These are phyloP conservation scores for Turritopsis rubra DNA, from an alignment of 30 jellyfish, hydroid and myxozoan species.

Conservation along the genomic window DNA sequence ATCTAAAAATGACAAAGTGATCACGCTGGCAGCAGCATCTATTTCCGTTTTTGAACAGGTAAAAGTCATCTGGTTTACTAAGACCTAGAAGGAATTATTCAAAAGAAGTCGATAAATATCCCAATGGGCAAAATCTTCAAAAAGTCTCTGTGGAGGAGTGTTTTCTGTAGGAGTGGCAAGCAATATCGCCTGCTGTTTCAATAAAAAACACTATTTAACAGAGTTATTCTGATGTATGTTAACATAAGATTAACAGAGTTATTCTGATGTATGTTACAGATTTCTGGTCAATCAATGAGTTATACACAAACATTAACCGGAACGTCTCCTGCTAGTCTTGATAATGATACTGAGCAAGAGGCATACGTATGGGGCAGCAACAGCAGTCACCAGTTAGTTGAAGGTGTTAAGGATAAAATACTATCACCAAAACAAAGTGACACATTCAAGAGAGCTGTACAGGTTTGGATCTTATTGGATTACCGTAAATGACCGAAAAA, in stretches of 20 bases:
- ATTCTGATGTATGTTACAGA: neutral
- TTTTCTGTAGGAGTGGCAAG: too few species aligned
- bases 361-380: constrained; percentile 98
- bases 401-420: constrained; percentile 70
- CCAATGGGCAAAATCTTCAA: too few species aligned
- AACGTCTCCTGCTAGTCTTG: neutral
- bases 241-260: too few species aligned
- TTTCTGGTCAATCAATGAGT: constrained; percentile 5
- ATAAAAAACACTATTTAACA: too few species aligned
- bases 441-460: constrained; percentile 60
- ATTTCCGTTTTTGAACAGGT: neutral
- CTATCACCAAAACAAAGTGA: constrained; percentile 66
- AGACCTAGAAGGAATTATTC: too few species aligned
- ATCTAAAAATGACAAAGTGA: neutral
- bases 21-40: neutral
- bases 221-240: too few species aligned
- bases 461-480: constrained; percentile 43
- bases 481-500: too few species aligned
- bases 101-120: too few species aligned
- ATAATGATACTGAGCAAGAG: constrained; percentile 25
- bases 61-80: too few species aligned
- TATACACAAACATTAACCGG: constrained; percentile 18
- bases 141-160: too few species aligned
- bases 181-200: too few species aligned
- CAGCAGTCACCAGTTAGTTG: constrained; percentile 94